Evolutionary conservation across 2,888 invertebrate species (phyloP).

Genomic region (Elysia crispata): DNA sequence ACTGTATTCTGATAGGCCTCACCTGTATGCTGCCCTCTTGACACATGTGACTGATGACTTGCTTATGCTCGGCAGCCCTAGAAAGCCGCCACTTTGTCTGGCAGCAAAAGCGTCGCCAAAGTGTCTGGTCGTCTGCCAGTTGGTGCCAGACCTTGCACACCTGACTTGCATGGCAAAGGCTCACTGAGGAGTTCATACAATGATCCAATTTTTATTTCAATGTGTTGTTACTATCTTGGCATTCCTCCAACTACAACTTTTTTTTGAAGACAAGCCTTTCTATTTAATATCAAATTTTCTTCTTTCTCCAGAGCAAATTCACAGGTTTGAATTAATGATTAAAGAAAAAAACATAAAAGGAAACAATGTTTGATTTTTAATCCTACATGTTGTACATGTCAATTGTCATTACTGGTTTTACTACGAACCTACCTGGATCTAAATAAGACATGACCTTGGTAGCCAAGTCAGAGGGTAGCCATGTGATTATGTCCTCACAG

Average conservation of each 20-base stretch:
- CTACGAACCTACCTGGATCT: slow-evolving; percentile 75
- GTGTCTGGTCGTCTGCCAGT: slow-evolving; percentile 73
- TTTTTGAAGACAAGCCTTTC: too few species aligned
- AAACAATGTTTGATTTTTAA: too few species aligned
- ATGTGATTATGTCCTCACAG: slow-evolving; percentile 78
- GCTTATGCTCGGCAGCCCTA: slow-evolving; percentile 76
- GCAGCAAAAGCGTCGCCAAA: slow-evolving; percentile 78
- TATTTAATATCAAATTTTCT: too few species aligned
- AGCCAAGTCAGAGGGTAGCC: slow-evolving; percentile 76
- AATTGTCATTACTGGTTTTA: too few species aligned
- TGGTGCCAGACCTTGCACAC: slow-evolving; percentile 76
- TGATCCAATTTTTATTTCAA: too few species aligned
- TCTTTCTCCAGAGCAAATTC: too few species aligned
- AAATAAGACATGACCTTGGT: slow-evolving; percentile 77
- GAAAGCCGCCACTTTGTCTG: slow-evolving; percentile 77
- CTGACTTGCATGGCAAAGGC: slow-evolving; percentile 73
- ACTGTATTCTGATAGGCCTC: slow-evolving; percentile 46
- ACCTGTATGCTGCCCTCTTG: slow-evolving; percentile 74
- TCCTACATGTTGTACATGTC: too few species aligned
- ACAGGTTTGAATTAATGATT: too few species aligned
- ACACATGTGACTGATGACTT: slow-evolving; percentile 74
- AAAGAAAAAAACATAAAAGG: too few species aligned
- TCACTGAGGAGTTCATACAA: slow-evolving; percentile 69
- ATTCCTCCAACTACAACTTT: too few species aligned
- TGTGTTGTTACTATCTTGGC: too few species aligned